Conservation (phyloP, 2,113 vertebrate species). For the Cryptotis parvus region DNA sequence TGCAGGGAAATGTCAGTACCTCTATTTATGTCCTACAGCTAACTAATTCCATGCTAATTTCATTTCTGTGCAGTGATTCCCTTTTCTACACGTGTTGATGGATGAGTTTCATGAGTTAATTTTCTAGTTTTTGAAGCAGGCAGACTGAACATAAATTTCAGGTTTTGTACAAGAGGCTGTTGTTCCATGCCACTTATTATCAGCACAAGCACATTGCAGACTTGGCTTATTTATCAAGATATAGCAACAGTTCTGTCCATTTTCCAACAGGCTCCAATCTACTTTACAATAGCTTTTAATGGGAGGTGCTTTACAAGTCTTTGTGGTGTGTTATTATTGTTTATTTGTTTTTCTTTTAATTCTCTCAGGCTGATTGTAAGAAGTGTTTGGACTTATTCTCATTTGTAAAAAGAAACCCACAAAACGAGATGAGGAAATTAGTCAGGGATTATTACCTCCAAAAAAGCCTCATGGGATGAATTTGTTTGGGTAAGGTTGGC, state of each 20-base stretch:
- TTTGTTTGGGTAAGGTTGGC: constrained; percentile 44
- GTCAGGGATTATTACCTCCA: neutral
- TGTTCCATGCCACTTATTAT: constrained; percentile 65
- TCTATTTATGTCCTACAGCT: constrained; percentile 66
- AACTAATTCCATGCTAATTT: constrained; percentile 72
- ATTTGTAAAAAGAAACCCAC: constrained; percentile 26
- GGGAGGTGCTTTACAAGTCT: neutral
- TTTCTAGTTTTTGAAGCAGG: constrained; percentile 63
- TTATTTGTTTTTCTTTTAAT: constrained; percentile 26
- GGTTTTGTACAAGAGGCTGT: constrained; percentile 48
- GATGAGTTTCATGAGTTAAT: constrained; percentile 76
- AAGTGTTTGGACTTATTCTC: constrained; percentile 32
- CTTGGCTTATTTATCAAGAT: constrained; percentile 66
- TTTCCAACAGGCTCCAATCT: constrained; percentile 47
- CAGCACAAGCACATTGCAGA: constrained; percentile 56
- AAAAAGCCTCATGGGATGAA: constrained; percentile 24
- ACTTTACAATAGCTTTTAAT: constrained; percentile 25
- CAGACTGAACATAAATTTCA: constrained; percentile 59
- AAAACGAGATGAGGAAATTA: constrained; percentile 34
- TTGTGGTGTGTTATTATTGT: constrained; percentile 24
- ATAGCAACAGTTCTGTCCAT: neutral
- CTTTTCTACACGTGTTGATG: constrained; percentile 47
- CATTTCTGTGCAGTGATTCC: constrained; percentile 22
- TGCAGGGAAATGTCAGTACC: constrained; percentile 9
- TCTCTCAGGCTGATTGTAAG: neutral